These are phyloP conservation scores for Phrynosoma platyrhinos DNA, from an alignment of 2,113 vertebrate species.

Conservation along the genomic window DNA sequence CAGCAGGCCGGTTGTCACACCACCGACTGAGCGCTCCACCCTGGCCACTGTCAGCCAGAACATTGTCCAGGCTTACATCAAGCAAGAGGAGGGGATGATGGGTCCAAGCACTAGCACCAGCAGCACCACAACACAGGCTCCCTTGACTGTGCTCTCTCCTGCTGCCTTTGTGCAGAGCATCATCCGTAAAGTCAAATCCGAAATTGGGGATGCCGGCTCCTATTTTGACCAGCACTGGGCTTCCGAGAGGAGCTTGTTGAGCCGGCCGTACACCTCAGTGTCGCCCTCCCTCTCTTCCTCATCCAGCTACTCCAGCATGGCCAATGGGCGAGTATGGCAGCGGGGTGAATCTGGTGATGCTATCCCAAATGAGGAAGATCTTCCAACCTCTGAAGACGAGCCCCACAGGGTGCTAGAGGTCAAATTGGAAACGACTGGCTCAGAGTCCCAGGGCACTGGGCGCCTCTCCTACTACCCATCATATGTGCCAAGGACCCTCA, in stretches of 20 bases:
- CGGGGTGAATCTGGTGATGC: slow-evolving; percentile 81
- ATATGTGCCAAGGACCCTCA: slow-evolving; percentile 91
- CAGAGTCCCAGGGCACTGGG: slow-evolving; percentile 70
- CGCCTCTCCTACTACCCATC: slow-evolving; percentile 89
- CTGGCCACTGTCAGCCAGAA: slow-evolving; percentile 79
- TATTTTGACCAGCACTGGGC: slow-evolving; percentile 99
- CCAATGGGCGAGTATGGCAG: slow-evolving; percentile 82
- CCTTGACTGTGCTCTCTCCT: slow-evolving; percentile 89
- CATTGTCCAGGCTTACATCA: slow-evolving; percentile 80
- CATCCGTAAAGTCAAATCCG: slow-evolving; percentile 96
- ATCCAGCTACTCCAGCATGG: slow-evolving; percentile 86
- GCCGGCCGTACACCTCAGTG: slow-evolving; percentile 85
- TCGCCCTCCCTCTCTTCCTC: slow-evolving; percentile 94
- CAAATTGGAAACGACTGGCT: slow-evolving; percentile 81
- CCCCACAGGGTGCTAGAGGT: slow-evolving; percentile 80
- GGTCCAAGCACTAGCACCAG: slow-evolving; percentile 74
- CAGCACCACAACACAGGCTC: slow-evolving; percentile 75
- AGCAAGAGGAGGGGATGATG: slow-evolving; percentile 87
- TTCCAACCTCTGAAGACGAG: slow-evolving; percentile 81
- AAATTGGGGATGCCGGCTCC: slow-evolving; percentile 91
- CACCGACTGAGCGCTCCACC: slow-evolving; percentile 79
- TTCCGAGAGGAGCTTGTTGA: slow-evolving; percentile 81
- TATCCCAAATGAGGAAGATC: slow-evolving; percentile 83
- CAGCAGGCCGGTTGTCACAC: slow-evolving; percentile 48
- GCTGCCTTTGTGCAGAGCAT: slow-evolving; percentile 97